Evolutionary conservation across 1,140 invertebrate species (phyloP), one percentile per base, ranked within the genome.

Genomic region (Polypedilum vanderplanki): DNA sequence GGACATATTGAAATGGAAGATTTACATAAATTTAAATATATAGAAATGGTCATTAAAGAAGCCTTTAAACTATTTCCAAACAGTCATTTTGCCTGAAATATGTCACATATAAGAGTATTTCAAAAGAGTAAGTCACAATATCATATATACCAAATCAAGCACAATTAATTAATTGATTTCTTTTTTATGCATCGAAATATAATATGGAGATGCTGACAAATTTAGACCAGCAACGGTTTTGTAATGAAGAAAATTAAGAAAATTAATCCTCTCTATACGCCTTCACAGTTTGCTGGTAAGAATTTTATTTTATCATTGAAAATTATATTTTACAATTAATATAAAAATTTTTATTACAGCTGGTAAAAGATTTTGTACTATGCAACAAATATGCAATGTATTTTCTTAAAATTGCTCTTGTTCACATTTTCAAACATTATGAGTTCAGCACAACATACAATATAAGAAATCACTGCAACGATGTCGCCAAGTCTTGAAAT

Each of bases 151-250:
- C 83, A 2, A 80, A 79, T n/a, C n/a, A 40, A 81, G 80, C 5
- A 78, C 80, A 7, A 81, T 80, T 10, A n/a, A n/a, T 75, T 80
- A 0, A 78, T 80, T 3, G 76, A 81, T 0, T 78, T 33, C 81
- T 84, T 24, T 78, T 81, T 83, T 24, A 75, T 86, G 0, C 87
- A 90, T 76, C 78, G 83, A 74, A 80, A 85, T 77, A 81, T 83
- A 10, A 80, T 83, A 86, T 76, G 85, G 88, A 1, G 85, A 91
- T 76, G 90, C 90, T 0, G 85, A 89, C 7, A 80, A 81, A 22
- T 92, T 90, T 78, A 84, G 91, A 79, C 90, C 90, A 0, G 89
- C n/a, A 91, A 75, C 80, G 89, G 75, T 92, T 91, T 80, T 78
- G 87, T 0, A 85, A 86, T 77, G 80, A 85, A n/a, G n/a, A n/a